These are phyloP conservation scores for Struthio camelus DNA, from an alignment of 2,113 vertebrate genomes.

Conservation along the genomic window DNA sequence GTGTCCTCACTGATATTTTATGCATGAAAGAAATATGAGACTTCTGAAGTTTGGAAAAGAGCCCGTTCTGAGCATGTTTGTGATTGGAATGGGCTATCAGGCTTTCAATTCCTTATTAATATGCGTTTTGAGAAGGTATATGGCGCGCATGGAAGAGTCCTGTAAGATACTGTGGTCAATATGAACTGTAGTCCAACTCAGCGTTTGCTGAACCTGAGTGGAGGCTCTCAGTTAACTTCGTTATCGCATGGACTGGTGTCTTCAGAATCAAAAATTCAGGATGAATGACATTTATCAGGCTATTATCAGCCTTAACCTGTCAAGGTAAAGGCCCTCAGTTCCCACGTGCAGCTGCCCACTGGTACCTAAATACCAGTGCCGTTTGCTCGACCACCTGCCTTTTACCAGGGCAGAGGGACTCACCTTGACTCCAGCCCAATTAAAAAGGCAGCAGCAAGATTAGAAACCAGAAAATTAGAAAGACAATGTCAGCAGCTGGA, in stretches of 20 bases:
- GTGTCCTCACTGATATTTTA: background rate
- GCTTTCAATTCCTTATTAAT: background rate
- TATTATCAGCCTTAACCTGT: background rate
- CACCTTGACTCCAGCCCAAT: background rate
- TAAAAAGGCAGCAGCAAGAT: background rate
- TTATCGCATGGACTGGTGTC: background rate
- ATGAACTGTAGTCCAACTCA: background rate
- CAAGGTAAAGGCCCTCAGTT: rapidly evolving
- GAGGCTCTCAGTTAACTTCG: background rate
- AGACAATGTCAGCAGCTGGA: background rate
- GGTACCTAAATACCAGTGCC: background rate
- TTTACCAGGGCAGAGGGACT: background rate
- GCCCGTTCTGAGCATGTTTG: background rate
- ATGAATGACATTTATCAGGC: background rate
- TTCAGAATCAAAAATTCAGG: background rate
- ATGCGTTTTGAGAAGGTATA: background rate
- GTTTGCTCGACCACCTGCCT: background rate
- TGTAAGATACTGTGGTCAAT: background rate
- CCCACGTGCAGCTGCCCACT: rapidly evolving
- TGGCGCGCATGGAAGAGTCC: background rate
- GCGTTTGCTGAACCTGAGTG: background rate
- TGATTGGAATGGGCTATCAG: background rate
- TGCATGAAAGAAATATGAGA: background rate
- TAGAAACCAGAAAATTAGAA: background rate
- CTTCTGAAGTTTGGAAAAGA: background rate